Evolutionary conservation across 2,888 invertebrate species (phyloP).

Genomic region (Synanthedon formicaeformis): DNA sequence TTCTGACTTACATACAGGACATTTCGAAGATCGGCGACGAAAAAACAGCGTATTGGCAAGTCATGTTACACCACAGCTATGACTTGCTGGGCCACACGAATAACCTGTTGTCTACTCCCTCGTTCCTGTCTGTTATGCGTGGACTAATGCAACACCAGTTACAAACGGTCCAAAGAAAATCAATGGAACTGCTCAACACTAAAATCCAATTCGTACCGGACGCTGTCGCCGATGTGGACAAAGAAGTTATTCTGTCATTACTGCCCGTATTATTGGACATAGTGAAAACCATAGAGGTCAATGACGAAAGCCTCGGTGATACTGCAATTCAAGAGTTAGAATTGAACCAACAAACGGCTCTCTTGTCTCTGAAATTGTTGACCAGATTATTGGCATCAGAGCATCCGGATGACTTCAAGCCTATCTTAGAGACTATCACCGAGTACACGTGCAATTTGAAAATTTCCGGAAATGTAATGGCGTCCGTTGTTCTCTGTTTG

Average conservation of each 20-base stretch:
- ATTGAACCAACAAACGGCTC: slow-evolving; percentile 82
- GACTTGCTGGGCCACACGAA: slow-evolving; percentile 86
- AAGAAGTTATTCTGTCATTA: slow-evolving; percentile 66
- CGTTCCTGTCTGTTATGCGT: slow-evolving; percentile 83
- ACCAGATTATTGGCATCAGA: slow-evolving; percentile 77
- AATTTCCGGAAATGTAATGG: slow-evolving; percentile 74
- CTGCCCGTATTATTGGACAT: slow-evolving; percentile 73
- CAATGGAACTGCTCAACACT: slow-evolving; percentile 86
- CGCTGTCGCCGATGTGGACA: slow-evolving; percentile 68
- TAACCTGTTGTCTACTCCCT: slow-evolving; percentile 79
- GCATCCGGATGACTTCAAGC: slow-evolving; percentile 77
- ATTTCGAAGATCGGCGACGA: slow-evolving; percentile 75
- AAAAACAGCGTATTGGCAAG: slow-evolving; percentile 81
- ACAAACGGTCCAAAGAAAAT: slow-evolving; percentile 79
- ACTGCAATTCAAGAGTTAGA: slow-evolving; percentile 70
- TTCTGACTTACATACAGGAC: slow-evolving; percentile 75
- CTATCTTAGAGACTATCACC: slow-evolving; percentile 76
- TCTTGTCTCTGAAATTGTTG: slow-evolving; percentile 86
- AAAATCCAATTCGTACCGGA: slow-evolving; percentile 79
- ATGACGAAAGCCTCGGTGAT: slow-evolving; percentile 32
- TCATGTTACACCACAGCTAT: slow-evolving; percentile 81
- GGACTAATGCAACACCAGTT: slow-evolving; percentile 79
- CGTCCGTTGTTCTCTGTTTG: slow-evolving; percentile 80
- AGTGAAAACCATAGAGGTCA: slow-evolving; percentile 62
- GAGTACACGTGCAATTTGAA: slow-evolving; percentile 66